Evolutionary conservation across 2,113 vertebrate species (phyloP), one percentile per base, ranked within the genome.

Genomic region (Bolborhynchus lineola): DNA sequence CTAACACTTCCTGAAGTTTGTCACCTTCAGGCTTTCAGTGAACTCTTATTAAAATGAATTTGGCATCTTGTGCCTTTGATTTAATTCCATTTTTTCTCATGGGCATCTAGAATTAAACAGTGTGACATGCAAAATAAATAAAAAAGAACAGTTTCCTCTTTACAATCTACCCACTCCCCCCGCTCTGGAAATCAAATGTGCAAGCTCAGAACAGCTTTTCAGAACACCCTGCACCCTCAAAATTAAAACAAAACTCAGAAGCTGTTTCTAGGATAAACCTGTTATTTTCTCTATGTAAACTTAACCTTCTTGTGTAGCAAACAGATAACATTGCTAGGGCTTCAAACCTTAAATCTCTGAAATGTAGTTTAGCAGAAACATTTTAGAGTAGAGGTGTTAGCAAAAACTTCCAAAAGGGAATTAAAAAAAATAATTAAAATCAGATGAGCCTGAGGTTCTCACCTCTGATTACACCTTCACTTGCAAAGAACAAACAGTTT

Each of bases 1-100:
- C 87, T 96, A 95, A 97, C 81, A 72, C 62, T 95, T 94, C 53
- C 91, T 96, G 74, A 96, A 71, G 85, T 91, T 95, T 97, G 78
- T 85, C 90, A 96, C 95, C 95, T 97, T 92, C 16, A 41, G 95
- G 86, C 84, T 97, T 88, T 72, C 82, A 62, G 35, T 37, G 76
- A 93, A 82, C 53, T 87, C 93, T 71, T 92, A 90, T 82, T 94
- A 90, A 96, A 95, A 91, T 72, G 65, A 84, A 86, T 72, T 67
- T 92, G 89, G 82, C 92, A 89, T 88, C 88, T 94, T 14, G 24
- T 63, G 80, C 60, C 71, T 97, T 93, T 86, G 87, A 88, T 92
- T 97, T 95, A 84, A 91, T 93, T 92, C 46, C 5, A 3, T 82
- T 88, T 90, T 88, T 82, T 67, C 83, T 88, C 57, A 37, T 57